Evolutionary conservation across 2,888 invertebrate species (phyloP), one percentile per base, ranked within the genome.

Genomic region (Pterostichus niger): DNA sequence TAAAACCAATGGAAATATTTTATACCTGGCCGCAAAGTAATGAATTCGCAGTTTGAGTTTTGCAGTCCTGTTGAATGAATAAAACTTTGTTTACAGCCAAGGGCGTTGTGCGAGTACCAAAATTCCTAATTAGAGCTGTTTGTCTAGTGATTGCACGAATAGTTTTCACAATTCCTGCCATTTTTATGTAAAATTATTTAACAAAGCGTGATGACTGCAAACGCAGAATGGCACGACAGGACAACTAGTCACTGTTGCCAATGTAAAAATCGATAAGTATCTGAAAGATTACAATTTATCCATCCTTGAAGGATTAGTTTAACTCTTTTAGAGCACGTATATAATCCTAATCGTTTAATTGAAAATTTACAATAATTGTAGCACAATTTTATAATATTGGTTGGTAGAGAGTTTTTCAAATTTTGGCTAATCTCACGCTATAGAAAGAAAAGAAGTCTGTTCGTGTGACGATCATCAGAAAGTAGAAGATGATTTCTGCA

Each of bases 121-220:
- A 86, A 24, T 85, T 85, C 54, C 86, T 84, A 35, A 87, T 78
- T 56, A 85, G 73, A 11, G 80, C 71, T 11, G 86, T 84, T 61
- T 86, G 86, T 84, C 86, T 84, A 9, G 86, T 83, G 24, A 87
- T 24, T 3, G 84, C 81, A 56, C 87, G 86, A 33, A 87, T 80
- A 84, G 84, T 87, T 84, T 86, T 87, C 44, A 85, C 84, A 68
- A 87, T 83, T 75, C 85, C 84, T 83, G 87, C 86, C 87, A 87
- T 87, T 85, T 85, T 84, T 77, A 17, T n/a, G n/a, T 75, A 49
- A 83, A 77, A 84, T 77, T 77, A 61, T 68, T 84, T 77, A 68
- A 33, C 64, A 61, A 77, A 83, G 13, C 75, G 75, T 75, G 75
- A 75, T 75, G 75, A 75, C 75, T 52, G 75, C 52, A 52, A 52